Conservation (phyloP, 2,888 invertebrate species). For the Limnephilus lunatus region DNA sequence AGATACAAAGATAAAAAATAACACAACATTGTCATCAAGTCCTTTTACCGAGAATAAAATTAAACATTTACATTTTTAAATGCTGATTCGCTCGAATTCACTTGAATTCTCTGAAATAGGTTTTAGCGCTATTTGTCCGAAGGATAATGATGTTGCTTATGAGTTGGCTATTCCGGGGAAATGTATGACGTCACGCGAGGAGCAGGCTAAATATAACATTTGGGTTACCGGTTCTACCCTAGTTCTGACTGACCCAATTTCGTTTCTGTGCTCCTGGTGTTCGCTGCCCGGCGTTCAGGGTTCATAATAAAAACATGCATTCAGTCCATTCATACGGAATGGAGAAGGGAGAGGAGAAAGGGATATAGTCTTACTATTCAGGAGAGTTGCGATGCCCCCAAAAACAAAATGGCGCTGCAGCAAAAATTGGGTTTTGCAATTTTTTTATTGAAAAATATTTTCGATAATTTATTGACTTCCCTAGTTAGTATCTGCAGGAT, state of each 20-base stretch:
- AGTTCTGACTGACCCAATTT: slow-evolving; percentile 19
- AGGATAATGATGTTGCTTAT: neutral
- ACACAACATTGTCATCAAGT: neutral
- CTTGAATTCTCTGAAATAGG: neutral
- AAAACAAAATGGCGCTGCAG: neutral
- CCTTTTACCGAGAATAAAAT: neutral
- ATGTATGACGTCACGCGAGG: neutral
- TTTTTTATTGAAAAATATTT: neutral
- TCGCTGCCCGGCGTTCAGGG: neutral
- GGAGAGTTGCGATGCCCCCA: neutral
- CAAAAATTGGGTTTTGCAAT: neutral
- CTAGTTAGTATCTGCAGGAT: too few relatives aligned
- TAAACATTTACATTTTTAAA: neutral
- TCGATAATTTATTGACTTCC: too few relatives aligned
- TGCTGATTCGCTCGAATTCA: neutral
- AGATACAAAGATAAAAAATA: neutral
- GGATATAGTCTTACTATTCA: neutral
- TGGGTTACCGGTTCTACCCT: neutral
- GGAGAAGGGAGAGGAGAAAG: neutral
- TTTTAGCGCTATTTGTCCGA: neutral
- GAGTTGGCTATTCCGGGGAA: slow-evolving; percentile 9
- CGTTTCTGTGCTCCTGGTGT: neutral
- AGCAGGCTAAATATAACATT: slow-evolving; percentile 20
- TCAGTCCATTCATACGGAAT: neutral
- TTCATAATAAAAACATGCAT: slow-evolving; percentile 2